A percentile compares a stretch with the other conserved stretches of the same genome.
phyloP scores from a whole-genome alignment of 2,888 invertebrate species.

The Choristoneura rosaceana region DNA sequence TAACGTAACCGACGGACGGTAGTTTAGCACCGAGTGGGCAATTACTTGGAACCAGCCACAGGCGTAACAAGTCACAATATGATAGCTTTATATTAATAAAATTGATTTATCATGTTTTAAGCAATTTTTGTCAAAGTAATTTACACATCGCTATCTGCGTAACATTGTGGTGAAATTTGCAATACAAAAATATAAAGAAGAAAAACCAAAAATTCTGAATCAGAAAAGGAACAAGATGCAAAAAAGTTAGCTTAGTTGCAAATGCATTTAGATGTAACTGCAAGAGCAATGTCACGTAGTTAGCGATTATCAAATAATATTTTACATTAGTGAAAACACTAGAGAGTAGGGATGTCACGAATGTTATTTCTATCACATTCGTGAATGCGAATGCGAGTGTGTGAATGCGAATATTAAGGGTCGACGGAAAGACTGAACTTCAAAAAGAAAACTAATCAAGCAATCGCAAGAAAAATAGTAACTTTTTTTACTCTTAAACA shows the following conservation, averaged over 20 bases:
- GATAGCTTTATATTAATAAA: not conserved
- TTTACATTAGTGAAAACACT: conserved; percentile 19
- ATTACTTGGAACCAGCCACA: conserved; percentile 30
- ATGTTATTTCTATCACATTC: too few relatives aligned
- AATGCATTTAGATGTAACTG: not conserved
- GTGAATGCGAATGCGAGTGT: too few relatives aligned
- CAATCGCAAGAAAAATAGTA: too few relatives aligned
- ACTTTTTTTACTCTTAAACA: too few relatives aligned
- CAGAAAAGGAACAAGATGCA: not conserved
- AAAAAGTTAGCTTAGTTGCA: not conserved
- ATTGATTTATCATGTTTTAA: conserved; percentile 15
- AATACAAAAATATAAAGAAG: not conserved
- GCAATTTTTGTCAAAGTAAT: conserved; percentile 9
- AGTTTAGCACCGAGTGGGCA: conserved; percentile 46
- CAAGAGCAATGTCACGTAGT: not conserved
- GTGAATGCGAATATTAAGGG: too few relatives aligned
- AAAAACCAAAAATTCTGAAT: not conserved
- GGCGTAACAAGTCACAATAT: conserved; percentile 14
- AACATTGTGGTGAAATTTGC: not conserved
- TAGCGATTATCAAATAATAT: conserved; percentile 4
- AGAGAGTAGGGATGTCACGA: too few relatives aligned
- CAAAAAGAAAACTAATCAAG: too few relatives aligned
- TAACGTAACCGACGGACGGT: conserved; percentile 44
- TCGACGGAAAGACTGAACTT: too few relatives aligned
- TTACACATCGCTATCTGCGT: not conserved